Percentiles rank a stretch among this genome's conserved stretches.
These are phyloP conservation scores for Clistopyga incitator DNA, from an alignment of 2,888 invertebrate species.

Conservation along the genomic window DNA sequence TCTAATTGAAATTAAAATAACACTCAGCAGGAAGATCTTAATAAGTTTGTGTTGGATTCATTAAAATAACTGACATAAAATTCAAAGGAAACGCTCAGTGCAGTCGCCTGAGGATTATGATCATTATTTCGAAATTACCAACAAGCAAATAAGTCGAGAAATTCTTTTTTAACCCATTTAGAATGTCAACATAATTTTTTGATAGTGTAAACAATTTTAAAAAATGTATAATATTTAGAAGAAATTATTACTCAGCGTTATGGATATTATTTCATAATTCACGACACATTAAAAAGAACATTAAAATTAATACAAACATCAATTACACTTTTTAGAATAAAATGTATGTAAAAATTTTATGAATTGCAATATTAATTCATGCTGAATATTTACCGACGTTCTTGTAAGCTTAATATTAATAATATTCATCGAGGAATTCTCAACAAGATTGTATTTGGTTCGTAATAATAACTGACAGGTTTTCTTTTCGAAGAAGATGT, in stretches of 20 bases:
- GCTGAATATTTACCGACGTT: neutral
- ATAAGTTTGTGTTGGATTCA: neutral
- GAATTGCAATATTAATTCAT: neutral
- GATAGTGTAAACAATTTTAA: no score
- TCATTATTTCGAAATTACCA: neutral
- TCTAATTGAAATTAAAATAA: neutral
- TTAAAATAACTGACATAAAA: neutral
- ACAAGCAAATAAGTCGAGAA: neutral
- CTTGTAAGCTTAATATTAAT: neutral
- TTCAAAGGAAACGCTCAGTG: neutral
- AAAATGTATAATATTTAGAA: no score
- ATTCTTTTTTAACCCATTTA: no score
- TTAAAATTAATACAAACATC: no score
- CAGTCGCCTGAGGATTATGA: neutral
- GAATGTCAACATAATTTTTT: no score
- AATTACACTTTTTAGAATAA: no score
- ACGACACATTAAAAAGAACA: no score
- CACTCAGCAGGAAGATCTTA: neutral
- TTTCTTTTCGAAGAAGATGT: conserved; percentile 1
- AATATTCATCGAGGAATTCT: conserved; percentile 1
- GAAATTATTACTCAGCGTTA: neutral
- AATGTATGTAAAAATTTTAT: no score
- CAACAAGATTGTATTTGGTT: conserved; percentile 12
- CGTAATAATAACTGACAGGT: neutral
- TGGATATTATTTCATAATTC: neutral